A percentile compares a stretch with the other conserved stretches of the same genome.
phyloP scores from a whole-genome alignment of 2,888 invertebrate species.

The Fabriciana adippe region DNA sequence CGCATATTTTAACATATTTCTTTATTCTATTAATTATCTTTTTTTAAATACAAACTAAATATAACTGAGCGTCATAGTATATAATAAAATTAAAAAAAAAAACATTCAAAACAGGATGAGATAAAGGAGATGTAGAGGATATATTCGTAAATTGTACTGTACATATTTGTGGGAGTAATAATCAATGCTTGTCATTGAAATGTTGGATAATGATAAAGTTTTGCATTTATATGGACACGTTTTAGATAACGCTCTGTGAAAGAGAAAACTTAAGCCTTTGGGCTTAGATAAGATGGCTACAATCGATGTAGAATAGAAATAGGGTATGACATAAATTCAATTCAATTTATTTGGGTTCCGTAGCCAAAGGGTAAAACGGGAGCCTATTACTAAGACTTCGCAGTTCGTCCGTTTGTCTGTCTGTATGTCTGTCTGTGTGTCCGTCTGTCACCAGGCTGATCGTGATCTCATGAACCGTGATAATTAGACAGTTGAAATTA shows the following conservation, averaged over 20 bases:
- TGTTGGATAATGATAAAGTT: conserved; percentile 7
- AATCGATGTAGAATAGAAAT: no score
- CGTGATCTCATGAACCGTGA: no score
- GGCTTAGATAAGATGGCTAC: not conserved
- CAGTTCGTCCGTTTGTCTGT: no score
- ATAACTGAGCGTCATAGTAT: not conserved
- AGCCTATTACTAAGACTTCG: no score
- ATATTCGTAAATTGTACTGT: not conserved
- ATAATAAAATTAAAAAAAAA: conserved; percentile 9
- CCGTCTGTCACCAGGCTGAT: no score
- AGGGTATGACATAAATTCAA: no score
- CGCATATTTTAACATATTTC: no score
- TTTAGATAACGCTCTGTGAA: not conserved
- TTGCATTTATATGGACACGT: not conserved
- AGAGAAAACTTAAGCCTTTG: not conserved
- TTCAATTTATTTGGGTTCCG: no score
- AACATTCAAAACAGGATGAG: conserved; percentile 35
- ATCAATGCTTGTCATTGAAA: conserved; percentile 24
- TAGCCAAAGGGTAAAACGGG: no score
- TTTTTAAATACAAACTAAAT: not conserved
- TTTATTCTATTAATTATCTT: no score
- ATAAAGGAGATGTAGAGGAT: conserved; percentile 23
- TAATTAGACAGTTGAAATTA: no score
- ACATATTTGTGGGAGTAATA: conserved; percentile 19
- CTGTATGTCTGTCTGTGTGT: no score